Conservation (phyloP, 2,888 invertebrate species). For the Zygothrica quintamaculata region DNA sequence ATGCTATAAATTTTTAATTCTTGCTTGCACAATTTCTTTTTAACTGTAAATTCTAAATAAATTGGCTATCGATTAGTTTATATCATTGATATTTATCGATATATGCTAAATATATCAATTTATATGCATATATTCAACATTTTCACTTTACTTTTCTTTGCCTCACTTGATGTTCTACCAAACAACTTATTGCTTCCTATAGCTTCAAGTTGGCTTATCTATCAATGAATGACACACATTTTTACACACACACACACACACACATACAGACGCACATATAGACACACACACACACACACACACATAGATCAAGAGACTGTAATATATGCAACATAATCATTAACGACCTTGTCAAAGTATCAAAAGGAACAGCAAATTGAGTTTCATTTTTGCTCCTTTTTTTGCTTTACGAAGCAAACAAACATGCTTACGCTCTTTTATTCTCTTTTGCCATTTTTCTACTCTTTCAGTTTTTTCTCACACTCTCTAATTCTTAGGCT, state of each 20-base stretch:
- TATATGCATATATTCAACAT: no score
- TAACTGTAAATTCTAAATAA: no score
- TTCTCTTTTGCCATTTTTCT: neutral
- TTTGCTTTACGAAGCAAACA: conserved; percentile 11
- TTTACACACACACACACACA: neutral
- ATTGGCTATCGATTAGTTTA: no score
- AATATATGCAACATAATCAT: conserved; percentile 49
- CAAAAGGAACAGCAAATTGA: conserved; percentile 38
- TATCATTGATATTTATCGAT: neutral
- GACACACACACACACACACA: neutral
- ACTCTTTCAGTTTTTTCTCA: neutral
- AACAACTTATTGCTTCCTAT: no score
- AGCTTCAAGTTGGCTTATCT: no score
- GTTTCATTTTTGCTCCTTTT: conserved; percentile 19
- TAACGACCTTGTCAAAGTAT: conserved; percentile 74
- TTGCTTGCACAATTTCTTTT: no score
- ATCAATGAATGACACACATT: neutral
- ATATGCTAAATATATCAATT: neutral
- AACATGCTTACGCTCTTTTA: no score
- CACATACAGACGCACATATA: neutral
- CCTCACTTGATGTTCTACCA: no score
- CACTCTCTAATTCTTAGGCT: neutral
- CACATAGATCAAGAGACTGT: neutral
- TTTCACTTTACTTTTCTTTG: no score
- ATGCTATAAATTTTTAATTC: no score